Base-by-base conservation (phyloP, 2,888 invertebrate species). In the Volucella inanis region DNA sequence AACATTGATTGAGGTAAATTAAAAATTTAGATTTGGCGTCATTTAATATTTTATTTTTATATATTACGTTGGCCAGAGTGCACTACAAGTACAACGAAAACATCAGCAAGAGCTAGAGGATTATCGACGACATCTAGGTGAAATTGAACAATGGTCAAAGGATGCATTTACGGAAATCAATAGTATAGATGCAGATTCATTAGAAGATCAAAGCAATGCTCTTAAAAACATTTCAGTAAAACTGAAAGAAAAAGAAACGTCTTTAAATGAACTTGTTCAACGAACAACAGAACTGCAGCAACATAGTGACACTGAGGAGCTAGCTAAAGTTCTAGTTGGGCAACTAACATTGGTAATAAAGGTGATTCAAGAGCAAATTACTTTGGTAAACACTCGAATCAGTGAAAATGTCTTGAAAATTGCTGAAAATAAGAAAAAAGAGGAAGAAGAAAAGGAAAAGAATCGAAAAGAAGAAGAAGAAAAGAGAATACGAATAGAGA, bases 301-400 rank as follows among this genome's bases (percentile, higher is more conserved):
- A 15, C 91, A 93, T 50, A 91, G 93, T 1, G 93, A 94, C 87
- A 90, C 94, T 2, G 89, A 92, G 61, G 90, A 91, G 8, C 88
- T 94, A 61, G 93, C 93, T 1, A 89, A 89, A 47, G 89, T 90
- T 14, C 92, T 95, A 87, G 92, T 92, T 88, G 92, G 93, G 77
- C 95, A 95, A 89, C 90, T 95, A 87, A 92, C 92, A 88, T 92
- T 92, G 45, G 93, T 95, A 88, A 93, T 93, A 47, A 92, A 92
- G 74, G 91, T 94, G 45, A 93, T 95, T 88, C 92, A 93, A 47
- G 94, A 95, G 90, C 94, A 95, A 81, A 94, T 93, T 88, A 92
- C 92, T 88, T 93, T 94, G 89, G 94, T 95, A 90, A 93, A 93
- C 88, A 93, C 93, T 87, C 94, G 94, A 89, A 94, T 95, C 90